A percentile compares a stretch with the other conserved stretches of the same genome.
phyloP scores from a whole-genome alignment of 1,140 invertebrate species.

The Drosophila lini region DNA sequence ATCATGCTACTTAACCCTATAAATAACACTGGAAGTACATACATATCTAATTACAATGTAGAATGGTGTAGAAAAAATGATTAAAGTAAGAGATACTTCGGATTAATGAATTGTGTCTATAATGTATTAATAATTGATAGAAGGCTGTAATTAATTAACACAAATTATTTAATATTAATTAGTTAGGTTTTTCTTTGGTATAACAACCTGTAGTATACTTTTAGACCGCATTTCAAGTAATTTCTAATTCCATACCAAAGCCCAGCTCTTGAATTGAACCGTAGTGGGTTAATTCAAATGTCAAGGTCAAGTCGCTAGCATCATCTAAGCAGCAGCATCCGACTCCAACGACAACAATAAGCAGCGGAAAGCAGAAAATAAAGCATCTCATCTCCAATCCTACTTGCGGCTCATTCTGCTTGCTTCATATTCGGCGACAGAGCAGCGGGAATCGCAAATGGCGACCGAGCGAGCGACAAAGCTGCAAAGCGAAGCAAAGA shows the following conservation, averaged over 20 bases:
- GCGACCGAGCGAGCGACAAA: constrained; percentile 63
- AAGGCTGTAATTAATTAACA: too few species aligned
- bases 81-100: too few species aligned
- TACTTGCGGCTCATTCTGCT: constrained; percentile 68
- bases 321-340: constrained; percentile 32
- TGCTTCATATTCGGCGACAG: constrained; percentile 79
- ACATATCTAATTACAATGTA: not conserved
- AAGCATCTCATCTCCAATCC: constrained; percentile 31
- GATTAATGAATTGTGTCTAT: too few species aligned
- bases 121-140: too few species aligned
- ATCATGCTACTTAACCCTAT: constrained; percentile 12
- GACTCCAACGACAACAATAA: not conserved
- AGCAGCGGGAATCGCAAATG: constrained; percentile 69
- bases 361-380: constrained; percentile 6
- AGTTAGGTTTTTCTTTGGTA: too few species aligned
- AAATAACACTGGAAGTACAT: too few species aligned
- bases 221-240: too few species aligned
- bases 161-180: too few species aligned
- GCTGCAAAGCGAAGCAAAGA: constrained; percentile 63
- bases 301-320: constrained; percentile 50
- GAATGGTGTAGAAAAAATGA: too few species aligned
- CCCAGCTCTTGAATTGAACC: not conserved
- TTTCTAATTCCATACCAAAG: too few species aligned
- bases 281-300: constrained; percentile 25
- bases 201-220: too few species aligned